A percentile compares a stretch with the other conserved stretches of the same genome.
phyloP scores from a whole-genome alignment of 2,888 invertebrate species.

The Cetonia aurata region DNA sequence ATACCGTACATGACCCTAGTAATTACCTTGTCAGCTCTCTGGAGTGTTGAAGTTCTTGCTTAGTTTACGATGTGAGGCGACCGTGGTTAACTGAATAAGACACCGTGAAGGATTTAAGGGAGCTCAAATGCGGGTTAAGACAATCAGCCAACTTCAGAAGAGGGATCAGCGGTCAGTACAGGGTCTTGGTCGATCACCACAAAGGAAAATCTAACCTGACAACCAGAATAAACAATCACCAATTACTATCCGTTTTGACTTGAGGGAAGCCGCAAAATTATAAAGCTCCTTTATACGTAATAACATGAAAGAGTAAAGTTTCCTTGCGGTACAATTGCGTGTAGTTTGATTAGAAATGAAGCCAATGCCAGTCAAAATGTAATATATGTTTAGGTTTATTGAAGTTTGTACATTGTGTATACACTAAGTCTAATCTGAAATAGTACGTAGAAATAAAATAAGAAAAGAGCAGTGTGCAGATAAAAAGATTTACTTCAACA shows the following conservation, averaged over 20 bases:
- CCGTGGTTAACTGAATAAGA: slow-evolving; percentile 46
- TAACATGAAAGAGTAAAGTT: slow-evolving; percentile 26
- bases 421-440: too few relatives aligned
- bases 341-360: slow-evolving; percentile 11
- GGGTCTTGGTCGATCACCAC: slow-evolving; percentile 48
- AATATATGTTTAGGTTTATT: too few relatives aligned
- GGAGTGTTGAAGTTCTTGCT: slow-evolving; percentile 29
- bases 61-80: slow-evolving; percentile 38
- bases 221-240: slow-evolving; percentile 61
- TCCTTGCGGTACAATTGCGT: not conserved
- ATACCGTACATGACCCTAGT: not conserved
- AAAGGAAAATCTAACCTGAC: slow-evolving; percentile 54
- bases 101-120: slow-evolving; percentile 55
- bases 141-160: slow-evolving; percentile 54
- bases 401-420: too few relatives aligned
- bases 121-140: slow-evolving; percentile 56
- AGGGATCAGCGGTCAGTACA: slow-evolving; percentile 55
- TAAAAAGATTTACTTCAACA: too few relatives aligned
- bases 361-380: too few relatives aligned
- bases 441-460: too few relatives aligned
- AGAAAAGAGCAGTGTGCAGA: too few relatives aligned
- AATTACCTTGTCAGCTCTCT: slow-evolving; percentile 33
- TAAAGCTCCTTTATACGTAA: slow-evolving; percentile 31
- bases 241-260: slow-evolving; percentile 50
- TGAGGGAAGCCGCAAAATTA: slow-evolving; percentile 38